Conservation (phyloP, 2,113 vertebrate genomes). For the Morone saxatilis region DNA sequence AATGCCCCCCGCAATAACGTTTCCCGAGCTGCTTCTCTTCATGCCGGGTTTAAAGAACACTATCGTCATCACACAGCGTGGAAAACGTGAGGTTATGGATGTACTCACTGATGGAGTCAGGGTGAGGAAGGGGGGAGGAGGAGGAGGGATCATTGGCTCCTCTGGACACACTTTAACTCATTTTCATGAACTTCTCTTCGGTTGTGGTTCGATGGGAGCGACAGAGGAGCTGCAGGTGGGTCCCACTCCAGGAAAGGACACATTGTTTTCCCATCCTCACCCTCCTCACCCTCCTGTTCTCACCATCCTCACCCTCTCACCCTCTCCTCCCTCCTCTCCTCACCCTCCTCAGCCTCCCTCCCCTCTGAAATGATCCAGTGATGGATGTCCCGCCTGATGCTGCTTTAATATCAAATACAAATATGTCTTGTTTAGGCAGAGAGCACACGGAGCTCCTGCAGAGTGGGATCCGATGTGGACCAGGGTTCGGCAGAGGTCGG, state of each 20-base stretch:
- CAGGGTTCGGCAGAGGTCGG: slow-evolving; percentile 71
- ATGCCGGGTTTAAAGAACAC: not conserved
- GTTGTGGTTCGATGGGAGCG: slow-evolving; percentile 28
- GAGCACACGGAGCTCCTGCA: slow-evolving; percentile 66
- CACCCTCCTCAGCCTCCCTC: not conserved
- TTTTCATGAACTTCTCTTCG: slow-evolving; percentile 71
- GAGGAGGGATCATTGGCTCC: slow-evolving; percentile 55
- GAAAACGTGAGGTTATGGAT: slow-evolving; percentile 59
- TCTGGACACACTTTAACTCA: slow-evolving; percentile 74
- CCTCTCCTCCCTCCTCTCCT: not conserved
- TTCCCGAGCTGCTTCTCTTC: not conserved
- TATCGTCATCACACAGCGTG: slow-evolving; percentile 7
- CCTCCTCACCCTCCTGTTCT: slow-evolving; percentile 55
- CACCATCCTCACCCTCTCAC: slow-evolving; percentile 13
- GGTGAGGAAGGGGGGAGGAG: not conserved
- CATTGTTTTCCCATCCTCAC: slow-evolving; percentile 71
- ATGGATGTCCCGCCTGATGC: slow-evolving; percentile 80
- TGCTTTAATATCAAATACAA: slow-evolving; percentile 81
- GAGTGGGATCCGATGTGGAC: slow-evolving; percentile 55
- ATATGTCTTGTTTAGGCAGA: slow-evolving; percentile 80
- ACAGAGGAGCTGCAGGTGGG: slow-evolving; percentile 76
- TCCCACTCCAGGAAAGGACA: slow-evolving; percentile 62
- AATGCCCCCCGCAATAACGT: no score
- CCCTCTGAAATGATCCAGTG: slow-evolving; percentile 65
- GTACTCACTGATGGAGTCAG: slow-evolving; percentile 50